A percentile compares a stretch with the other conserved stretches of the same genome.
Conservation (phyloP, 2,888 invertebrate species). For the Gasteruption jaculator region DNA sequence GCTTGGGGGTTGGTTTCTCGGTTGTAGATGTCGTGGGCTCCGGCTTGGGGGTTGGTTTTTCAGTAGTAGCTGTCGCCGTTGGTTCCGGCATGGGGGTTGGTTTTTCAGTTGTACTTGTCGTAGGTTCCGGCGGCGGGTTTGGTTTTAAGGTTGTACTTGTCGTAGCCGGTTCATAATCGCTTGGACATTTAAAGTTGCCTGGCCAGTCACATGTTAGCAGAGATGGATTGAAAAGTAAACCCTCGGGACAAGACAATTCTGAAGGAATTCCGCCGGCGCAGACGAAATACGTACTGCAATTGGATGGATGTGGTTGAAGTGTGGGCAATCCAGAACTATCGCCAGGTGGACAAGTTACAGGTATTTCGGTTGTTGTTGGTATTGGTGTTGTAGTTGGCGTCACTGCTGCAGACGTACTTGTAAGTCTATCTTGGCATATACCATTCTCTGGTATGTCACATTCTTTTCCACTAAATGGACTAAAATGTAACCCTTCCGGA, state of each 20-base stretch:
- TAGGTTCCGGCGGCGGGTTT: not conserved
- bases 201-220: constrained; percentile 30
- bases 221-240: constrained; percentile 24
- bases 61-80: too few species aligned
- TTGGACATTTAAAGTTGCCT: constrained; percentile 23
- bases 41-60: too few species aligned
- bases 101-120: not conserved
- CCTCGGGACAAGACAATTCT: constrained; percentile 20
- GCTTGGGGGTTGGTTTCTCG: too few species aligned
- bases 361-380: not conserved
- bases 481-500: constrained; percentile 18
- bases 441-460: constrained; percentile 24
- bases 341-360: constrained; percentile 17
- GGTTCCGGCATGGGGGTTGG: not conserved
- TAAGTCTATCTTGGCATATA: constrained; percentile 9
- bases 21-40: too few species aligned
- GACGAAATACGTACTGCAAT: constrained; percentile 28
- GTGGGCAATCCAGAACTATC: constrained; percentile 4
- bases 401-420: not conserved
- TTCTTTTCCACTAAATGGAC: constrained; percentile 10
- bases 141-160: too few species aligned
- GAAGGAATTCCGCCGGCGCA: constrained; percentile 24
- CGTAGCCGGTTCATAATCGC: too few species aligned
- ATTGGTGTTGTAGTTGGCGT: not conserved
- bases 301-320: constrained; percentile 20